Percentiles rank a stretch among this genome's conserved stretches.
These are phyloP conservation scores for Drosophila tani DNA, from an alignment of 1,140 invertebrate species.

Conservation along the genomic window DNA sequence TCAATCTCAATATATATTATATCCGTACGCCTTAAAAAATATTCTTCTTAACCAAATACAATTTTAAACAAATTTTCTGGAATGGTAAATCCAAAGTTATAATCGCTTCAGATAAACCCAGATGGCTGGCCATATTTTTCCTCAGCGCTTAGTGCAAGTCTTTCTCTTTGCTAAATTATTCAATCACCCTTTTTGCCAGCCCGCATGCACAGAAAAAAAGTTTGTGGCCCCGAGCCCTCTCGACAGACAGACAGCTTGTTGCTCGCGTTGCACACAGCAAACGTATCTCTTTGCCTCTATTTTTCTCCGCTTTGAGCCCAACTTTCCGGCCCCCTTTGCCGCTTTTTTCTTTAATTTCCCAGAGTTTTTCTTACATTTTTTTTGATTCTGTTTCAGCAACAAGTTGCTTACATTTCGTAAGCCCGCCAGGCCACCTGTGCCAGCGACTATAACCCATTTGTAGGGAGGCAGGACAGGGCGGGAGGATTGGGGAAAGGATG, in stretches of 20 bases:
- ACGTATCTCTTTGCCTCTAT: conserved; percentile 3
- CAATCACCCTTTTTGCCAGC: conserved; percentile 1
- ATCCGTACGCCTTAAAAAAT: neutral
- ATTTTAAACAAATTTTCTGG: neutral
- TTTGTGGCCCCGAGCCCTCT: neutral
- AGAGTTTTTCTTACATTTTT: conserved; percentile 1
- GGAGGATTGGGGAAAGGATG: neutral
- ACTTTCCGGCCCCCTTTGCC: conserved; percentile 12
- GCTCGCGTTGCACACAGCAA: conserved; percentile 20
- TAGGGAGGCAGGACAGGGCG: neutral
- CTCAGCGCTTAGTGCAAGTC: neutral
- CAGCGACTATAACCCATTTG: conserved; percentile 42
- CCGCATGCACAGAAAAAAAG: neutral
- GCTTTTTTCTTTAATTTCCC: conserved; percentile 17
- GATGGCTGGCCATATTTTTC: neutral
- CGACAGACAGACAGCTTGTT: conserved; percentile 17
- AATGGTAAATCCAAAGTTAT: neutral
- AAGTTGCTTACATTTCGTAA: conserved; percentile 60
- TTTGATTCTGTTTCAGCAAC: conserved; percentile 54
- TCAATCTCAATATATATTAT: neutral
- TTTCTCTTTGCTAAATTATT: conserved; percentile 21
- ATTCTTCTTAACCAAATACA: no score
- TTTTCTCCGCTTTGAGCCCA: conserved; percentile 7
- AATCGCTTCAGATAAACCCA: neutral
- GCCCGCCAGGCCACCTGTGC: conserved; percentile 42